These are phyloP conservation scores for Drosophila virilis DNA, from an alignment of 1,140 invertebrate species.

Conservation along the genomic window DNA sequence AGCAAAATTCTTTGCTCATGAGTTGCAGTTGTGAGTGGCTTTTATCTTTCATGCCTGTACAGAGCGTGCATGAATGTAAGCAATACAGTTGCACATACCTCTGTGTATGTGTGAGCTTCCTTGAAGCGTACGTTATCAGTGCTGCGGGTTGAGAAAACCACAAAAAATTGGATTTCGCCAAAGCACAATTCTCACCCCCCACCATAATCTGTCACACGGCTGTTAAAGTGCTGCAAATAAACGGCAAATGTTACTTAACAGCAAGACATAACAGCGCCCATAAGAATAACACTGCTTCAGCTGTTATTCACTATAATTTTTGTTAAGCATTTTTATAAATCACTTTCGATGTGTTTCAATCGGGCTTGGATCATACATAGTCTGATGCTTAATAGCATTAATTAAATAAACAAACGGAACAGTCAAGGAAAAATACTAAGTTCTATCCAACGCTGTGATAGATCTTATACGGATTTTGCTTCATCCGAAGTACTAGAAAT, in stretches of 20 bases:
- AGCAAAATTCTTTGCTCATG: slow-evolving; percentile 51
- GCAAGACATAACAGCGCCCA: slow-evolving; percentile 20
- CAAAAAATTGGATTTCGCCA: slow-evolving; percentile 25
- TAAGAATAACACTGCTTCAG: background rate
- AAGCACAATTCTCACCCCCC: background rate
- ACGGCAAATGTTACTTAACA: slow-evolving; percentile 16
- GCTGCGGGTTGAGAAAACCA: slow-evolving; percentile 38
- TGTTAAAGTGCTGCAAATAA: background rate
- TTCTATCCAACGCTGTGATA: no score
- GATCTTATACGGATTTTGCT: no score
- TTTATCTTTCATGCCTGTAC: slow-evolving; percentile 65
- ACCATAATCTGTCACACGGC: background rate
- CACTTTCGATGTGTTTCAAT: no score
- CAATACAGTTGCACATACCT: slow-evolving; percentile 12
- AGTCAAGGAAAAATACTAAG: no score
- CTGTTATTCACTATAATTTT: slow-evolving; percentile 8
- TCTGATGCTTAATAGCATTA: no score
- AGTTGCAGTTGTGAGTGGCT: slow-evolving; percentile 43
- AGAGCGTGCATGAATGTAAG: slow-evolving; percentile 33
- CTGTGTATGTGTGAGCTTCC: slow-evolving; percentile 53
- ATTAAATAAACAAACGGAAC: no score
- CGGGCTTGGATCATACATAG: no score
- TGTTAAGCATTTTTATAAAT: no score
- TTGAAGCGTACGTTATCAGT: slow-evolving; percentile 62
- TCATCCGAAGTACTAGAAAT: no score